Percentiles rank a stretch among this genome's conserved stretches.
Evolutionary conservation across 2,797 vertebrate species (phyloP).

Genomic region (Choloepus didactylus): DNA sequence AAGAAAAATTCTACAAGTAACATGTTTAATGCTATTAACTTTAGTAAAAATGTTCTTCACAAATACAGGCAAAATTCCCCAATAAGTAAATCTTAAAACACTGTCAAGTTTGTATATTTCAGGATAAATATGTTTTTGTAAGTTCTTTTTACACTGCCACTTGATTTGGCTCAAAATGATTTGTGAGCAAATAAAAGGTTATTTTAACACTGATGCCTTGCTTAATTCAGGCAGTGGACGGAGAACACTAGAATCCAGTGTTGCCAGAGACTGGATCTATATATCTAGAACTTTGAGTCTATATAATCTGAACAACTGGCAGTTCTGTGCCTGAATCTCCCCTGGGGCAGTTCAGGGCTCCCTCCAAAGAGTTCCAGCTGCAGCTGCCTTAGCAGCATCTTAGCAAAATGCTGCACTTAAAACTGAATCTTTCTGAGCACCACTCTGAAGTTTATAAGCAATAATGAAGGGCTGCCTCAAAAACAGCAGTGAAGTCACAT

Average conservation of each 20-base stretch:
- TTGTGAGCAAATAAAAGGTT: slow-evolving; percentile 59
- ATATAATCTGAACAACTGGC: slow-evolving; percentile 7
- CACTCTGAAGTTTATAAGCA: slow-evolving; percentile 49
- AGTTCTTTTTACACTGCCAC: not conserved
- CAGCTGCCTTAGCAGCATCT: slow-evolving; percentile 4
- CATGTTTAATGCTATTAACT: not conserved
- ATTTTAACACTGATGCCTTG: not conserved
- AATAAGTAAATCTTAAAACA: slow-evolving; percentile 36
- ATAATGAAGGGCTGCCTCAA: slow-evolving; percentile 62
- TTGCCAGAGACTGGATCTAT: not conserved
- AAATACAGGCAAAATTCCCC: slow-evolving; percentile 35
- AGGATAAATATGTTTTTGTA: not conserved
- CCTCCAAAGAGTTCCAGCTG: slow-evolving; percentile 41
- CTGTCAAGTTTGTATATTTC: not conserved
- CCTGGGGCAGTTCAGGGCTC: slow-evolving; percentile 53
- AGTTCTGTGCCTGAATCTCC: slow-evolving; percentile 66
- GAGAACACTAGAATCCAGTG: not conserved
- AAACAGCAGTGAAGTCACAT: slow-evolving; percentile 18
- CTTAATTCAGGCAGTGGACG: slow-evolving; percentile 32
- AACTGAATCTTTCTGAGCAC: slow-evolving; percentile 60
- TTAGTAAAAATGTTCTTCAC: slow-evolving; percentile 45
- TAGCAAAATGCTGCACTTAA: slow-evolving; percentile 58
- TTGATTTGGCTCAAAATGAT: slow-evolving; percentile 58
- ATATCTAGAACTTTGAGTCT: slow-evolving; percentile 33
- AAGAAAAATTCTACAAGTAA: not conserved